Base-by-base conservation (phyloP, 2,113 vertebrate species). In the Lepisosteus oculatus region DNA sequence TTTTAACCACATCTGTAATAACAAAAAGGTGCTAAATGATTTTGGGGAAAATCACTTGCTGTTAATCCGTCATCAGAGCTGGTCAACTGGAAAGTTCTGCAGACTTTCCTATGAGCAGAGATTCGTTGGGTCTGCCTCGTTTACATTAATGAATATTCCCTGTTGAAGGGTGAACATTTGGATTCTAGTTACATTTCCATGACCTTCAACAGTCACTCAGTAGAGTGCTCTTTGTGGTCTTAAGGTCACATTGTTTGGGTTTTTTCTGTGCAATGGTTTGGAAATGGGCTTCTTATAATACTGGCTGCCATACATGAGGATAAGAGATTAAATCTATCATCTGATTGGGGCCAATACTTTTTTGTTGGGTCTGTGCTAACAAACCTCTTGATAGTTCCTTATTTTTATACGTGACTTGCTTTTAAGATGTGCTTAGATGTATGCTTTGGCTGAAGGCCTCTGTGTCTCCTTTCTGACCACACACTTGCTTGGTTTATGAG, bases 1-100 rank as follows among this genome's bases (percentile, higher is more conserved):
- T 59, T 59, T 59, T 59, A 8, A 12, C 56, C 56, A 59, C n/a
- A 14, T 59, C 56, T 59, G 56, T n/a, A 59, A 59, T 59, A 59
- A 59, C 3, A 59, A 59, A 29, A 59, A 59, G 11, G 56, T 59
- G 56, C 13, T 59, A 59, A 59, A 12, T 11, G 47, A 9, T 51
- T 51, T 5, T 1, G 12, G 54, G n/a, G n/a, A 13, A 4, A 12
- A 13, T 4, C 56, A 59, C 11, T 59, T n/a, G 56, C n/a, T 4
- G 13, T 59, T 59, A 59, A 59, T 59, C 56, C 3, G 56, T 59
- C 56, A 59, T 59, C 56, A 13, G 56, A 14, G 3, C 3, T 59
- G 56, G 56, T 12, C 56, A 59, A 12, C 11, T 59, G 56, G 56
- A 8, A 59, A 59, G 3, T 12, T 59, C 56, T 14, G 56, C 56